Percentiles rank a stretch among this genome's conserved stretches.
phyloP scores from a whole-genome alignment of 2,797 vertebrate genomes.

The Cossypha polioptera region DNA sequence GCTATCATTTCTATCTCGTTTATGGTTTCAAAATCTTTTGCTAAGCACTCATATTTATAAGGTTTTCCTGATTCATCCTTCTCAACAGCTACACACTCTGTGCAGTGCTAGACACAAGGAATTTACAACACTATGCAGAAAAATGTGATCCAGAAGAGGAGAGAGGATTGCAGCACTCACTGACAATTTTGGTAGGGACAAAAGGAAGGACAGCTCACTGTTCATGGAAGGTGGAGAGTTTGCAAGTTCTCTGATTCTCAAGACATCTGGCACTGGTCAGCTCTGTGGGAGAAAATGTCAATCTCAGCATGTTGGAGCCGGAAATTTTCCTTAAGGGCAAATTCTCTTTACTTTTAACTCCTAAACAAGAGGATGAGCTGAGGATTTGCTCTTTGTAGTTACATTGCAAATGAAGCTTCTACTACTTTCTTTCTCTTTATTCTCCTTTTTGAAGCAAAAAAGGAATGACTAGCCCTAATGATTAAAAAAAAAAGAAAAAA shows the following conservation, averaged over 20 bases:
- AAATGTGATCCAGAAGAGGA: background rate
- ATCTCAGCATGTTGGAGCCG: background rate
- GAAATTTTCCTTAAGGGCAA: background rate
- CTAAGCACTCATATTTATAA: too few relatives aligned
- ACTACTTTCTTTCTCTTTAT: background rate
- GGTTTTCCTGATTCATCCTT: too few relatives aligned
- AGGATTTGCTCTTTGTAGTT: background rate
- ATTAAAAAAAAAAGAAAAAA: background rate
- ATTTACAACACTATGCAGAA: background rate
- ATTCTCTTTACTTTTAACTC: background rate
- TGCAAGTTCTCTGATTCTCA: background rate
- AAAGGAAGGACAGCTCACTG: too few relatives aligned
- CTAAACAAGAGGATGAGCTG: background rate
- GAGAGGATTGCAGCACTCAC: background rate
- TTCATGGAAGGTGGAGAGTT: fast-evolving
- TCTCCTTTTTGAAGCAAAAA: background rate
- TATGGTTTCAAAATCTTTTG: too few relatives aligned
- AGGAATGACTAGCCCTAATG: background rate
- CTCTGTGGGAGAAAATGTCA: background rate
- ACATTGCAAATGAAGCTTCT: background rate
- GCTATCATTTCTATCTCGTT: too few relatives aligned
- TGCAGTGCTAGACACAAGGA: background rate
- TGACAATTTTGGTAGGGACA: background rate
- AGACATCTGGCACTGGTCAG: background rate
- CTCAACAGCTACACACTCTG: too few relatives aligned